Conservation (phyloP, 2,888 invertebrate genomes). For the Apoderus coryli region DNA sequence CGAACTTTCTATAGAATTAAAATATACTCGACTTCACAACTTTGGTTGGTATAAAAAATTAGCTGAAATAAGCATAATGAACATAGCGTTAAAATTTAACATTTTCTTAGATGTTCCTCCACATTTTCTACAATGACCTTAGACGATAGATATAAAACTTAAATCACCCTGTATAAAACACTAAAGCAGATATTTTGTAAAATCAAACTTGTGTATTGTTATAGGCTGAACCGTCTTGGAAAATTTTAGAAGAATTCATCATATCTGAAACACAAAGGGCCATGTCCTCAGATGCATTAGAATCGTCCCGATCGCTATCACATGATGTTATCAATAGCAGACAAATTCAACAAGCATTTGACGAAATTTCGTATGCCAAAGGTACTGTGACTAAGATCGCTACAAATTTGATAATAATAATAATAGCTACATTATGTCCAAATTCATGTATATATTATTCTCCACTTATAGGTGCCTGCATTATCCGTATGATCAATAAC, state of each 20-base stretch:
- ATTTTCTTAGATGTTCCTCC: too few species aligned
- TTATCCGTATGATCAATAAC: constrained; percentile 58
- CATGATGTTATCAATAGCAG: constrained; percentile 43
- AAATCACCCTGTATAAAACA: neutral
- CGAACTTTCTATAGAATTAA: too few species aligned
- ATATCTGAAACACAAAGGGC: constrained; percentile 39
- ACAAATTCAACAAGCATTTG: constrained; percentile 53
- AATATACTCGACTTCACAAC: too few species aligned
- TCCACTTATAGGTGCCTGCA: constrained; percentile 39
- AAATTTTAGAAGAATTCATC: constrained; percentile 40
- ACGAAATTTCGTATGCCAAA: constrained; percentile 58
- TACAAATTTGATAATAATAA: neutral
- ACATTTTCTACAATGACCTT: too few species aligned
- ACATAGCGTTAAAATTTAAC: too few species aligned
- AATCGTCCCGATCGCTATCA: constrained; percentile 50
- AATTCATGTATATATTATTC: constrained; percentile 1
- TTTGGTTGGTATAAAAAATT: too few species aligned
- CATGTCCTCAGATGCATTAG: constrained; percentile 44
- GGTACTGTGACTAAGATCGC: constrained; percentile 22
- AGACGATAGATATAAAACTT: too few species aligned
- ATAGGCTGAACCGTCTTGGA: constrained; percentile 44
- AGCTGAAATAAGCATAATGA: too few species aligned
- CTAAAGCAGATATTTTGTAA: neutral
- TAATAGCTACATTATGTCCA: too few species aligned
- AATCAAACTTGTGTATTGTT: constrained; percentile 9